These are phyloP conservation scores for Labeo catla DNA, from an alignment of 2,113 vertebrate species.

Conservation along the genomic window DNA sequence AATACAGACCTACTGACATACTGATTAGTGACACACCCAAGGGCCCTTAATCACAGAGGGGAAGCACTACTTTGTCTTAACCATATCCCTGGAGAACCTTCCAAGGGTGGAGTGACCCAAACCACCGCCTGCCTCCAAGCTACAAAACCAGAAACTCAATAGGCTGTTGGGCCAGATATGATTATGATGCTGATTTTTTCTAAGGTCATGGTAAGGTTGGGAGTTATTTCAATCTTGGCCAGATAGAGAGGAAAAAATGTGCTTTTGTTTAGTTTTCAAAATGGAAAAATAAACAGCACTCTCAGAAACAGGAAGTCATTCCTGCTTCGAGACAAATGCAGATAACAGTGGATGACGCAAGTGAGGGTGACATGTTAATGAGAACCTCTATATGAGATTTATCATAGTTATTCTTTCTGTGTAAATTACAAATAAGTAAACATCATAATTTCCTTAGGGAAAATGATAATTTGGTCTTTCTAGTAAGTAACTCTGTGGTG, in stretches of 20 bases:
- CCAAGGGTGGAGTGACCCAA: slow-evolving; percentile 10
- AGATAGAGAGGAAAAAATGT: background rate
- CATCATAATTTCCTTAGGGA: background rate
- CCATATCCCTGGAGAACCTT: background rate
- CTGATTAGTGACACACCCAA: slow-evolving; percentile 63
- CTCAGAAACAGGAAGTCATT: background rate
- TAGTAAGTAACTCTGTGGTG: background rate
- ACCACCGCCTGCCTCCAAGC: background rate
- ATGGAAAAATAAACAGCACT: background rate
- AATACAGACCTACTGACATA: slow-evolving; percentile 43
- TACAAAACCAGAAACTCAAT: slow-evolving; percentile 1
- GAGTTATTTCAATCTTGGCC: background rate
- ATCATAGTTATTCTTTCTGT: background rate
- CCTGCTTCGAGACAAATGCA: background rate
- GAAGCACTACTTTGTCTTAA: slow-evolving; percentile 54
- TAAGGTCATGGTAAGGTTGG: background rate
- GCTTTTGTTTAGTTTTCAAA: background rate
- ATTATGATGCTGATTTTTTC: background rate
- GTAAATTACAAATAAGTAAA: background rate
- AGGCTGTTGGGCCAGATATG: background rate
- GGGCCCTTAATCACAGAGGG: slow-evolving; percentile 63
- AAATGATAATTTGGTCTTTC: background rate
- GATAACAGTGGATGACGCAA: background rate
- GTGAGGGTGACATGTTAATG: background rate
- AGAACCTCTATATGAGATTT: background rate